phyloP scores from a whole-genome alignment of 2,888 invertebrate species.

The Aproaerema taeniolella region DNA sequence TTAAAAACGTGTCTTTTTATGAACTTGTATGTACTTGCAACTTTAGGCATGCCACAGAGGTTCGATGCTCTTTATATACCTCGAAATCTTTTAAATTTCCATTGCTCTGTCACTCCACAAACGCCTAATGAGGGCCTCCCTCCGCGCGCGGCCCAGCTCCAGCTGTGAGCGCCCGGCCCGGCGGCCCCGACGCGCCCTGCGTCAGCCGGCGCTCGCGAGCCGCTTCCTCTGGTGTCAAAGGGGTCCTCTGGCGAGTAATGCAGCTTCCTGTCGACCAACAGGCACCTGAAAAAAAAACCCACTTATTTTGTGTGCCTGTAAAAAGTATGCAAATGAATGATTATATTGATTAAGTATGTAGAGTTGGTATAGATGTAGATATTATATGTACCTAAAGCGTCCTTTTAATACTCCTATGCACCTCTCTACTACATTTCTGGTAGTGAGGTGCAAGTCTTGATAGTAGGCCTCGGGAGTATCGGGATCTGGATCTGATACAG shows the following conservation, averaged over 20 bases:
- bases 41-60: too few species aligned
- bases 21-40: too few species aligned
- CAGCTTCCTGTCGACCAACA: slow-evolving; percentile 1
- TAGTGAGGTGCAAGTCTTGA: slow-evolving; percentile 12
- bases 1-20: too few species aligned
- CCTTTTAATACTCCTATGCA: slow-evolving; percentile 17
- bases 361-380: not conserved
- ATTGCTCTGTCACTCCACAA: too few species aligned
- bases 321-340: not conserved
- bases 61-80: too few species aligned
- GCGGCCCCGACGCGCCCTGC: too few species aligned
- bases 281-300: slow-evolving; percentile 4
- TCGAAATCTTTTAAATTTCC: too few species aligned
- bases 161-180: too few species aligned
- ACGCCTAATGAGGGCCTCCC: too few species aligned
- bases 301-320: not conserved
- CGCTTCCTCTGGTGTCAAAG: not conserved
- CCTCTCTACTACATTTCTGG: slow-evolving; percentile 13
- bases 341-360: too few species aligned
- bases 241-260: slow-evolving; percentile 1
- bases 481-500: slow-evolving; percentile 15
- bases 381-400: slow-evolving; percentile 15
- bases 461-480: slow-evolving; percentile 16
- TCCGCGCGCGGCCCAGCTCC: too few species aligned
- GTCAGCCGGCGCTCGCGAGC: not conserved